These are phyloP conservation scores for Leucopsar rothschildi DNA, from an alignment of 2,113 vertebrate genomes.

Conservation along the genomic window DNA sequence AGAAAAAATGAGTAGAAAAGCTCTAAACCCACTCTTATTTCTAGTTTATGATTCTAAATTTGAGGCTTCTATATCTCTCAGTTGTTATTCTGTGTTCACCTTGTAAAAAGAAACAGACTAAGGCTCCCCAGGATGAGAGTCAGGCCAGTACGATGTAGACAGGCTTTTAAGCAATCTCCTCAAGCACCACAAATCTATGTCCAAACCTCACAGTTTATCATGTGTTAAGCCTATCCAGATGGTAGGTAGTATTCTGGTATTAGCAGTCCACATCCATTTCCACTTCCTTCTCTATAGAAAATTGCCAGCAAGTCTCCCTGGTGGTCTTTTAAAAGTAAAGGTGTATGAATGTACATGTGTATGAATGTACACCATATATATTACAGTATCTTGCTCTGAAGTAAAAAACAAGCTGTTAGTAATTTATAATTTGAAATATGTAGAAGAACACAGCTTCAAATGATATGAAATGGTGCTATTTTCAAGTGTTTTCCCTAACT, in stretches of 20 bases:
- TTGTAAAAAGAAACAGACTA: not conserved
- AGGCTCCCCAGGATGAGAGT: not conserved
- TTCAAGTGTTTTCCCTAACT: not conserved
- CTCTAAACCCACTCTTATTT: not conserved
- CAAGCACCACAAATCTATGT: not conserved
- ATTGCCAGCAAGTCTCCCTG: not conserved
- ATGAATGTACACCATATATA: not conserved
- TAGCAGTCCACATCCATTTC: constrained; percentile 20
- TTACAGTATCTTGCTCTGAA: not conserved
- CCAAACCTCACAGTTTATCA: constrained; percentile 48
- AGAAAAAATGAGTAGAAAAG: not conserved
- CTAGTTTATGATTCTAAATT: not conserved
- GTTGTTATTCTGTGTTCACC: not conserved
- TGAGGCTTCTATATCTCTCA: not conserved
- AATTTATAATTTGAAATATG: not conserved
- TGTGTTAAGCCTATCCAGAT: constrained; percentile 39
- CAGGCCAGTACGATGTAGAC: not conserved
- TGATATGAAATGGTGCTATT: not conserved
- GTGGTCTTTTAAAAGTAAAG: constrained; percentile 17
- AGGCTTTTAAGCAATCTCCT: not conserved
- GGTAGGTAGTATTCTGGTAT: constrained; percentile 15
- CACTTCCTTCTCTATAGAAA: not conserved
- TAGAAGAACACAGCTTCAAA: not conserved
- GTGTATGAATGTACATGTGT: not conserved
- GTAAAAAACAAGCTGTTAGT: not conserved